These are phyloP conservation scores for Limnodromus scolopaceus DNA, from an alignment of 2,797 vertebrate species.

Conservation along the genomic window DNA sequence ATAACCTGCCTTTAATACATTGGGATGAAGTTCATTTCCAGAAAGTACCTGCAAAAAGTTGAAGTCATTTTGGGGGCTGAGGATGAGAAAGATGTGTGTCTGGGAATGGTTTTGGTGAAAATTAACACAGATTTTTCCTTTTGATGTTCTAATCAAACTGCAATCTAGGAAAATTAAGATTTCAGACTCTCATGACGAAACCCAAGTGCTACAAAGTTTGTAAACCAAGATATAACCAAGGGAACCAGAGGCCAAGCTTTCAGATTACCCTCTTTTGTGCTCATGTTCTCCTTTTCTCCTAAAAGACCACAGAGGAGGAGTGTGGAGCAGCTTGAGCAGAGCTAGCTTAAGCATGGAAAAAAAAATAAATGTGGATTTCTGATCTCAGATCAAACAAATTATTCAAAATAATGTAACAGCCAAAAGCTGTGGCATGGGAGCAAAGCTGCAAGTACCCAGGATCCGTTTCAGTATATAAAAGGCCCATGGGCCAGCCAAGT, in stretches of 20 bases:
- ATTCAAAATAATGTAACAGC: background rate
- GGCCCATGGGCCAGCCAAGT: background rate
- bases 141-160: background rate
- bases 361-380: background rate
- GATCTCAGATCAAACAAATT: background rate
- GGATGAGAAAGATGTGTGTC: background rate
- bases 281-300: background rate
- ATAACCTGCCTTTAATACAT: background rate
- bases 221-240: background rate
- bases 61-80: background rate
- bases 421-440: background rate
- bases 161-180: background rate
- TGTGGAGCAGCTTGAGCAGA: background rate
- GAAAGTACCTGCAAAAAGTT: background rate
- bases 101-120: background rate
- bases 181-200: background rate
- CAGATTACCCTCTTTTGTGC: background rate
- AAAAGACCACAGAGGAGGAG: background rate
- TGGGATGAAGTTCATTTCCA: background rate
- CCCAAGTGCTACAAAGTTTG: background rate
- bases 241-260: background rate
- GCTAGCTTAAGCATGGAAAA: background rate
- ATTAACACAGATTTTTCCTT: background rate
- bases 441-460: background rate
- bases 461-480: background rate